Conservation (phyloP, 2,888 invertebrate genomes). For the Campoplex capitator region DNA sequence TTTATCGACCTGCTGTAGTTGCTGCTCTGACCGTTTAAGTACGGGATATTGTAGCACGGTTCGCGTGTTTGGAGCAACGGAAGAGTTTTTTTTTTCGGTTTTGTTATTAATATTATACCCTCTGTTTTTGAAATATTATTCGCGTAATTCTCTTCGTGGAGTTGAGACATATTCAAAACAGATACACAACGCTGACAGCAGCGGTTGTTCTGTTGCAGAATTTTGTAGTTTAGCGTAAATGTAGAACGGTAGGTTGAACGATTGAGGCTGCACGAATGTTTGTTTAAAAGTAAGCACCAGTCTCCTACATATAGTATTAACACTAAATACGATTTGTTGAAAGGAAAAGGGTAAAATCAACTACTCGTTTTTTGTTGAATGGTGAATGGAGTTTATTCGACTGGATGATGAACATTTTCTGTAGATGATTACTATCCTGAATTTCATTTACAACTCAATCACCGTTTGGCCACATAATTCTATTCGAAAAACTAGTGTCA, state of each 20-base stretch:
- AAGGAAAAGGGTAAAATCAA: too few species aligned
- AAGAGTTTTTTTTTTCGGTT: constrained; percentile 8
- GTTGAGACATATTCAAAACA: neutral
- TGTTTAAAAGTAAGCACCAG: too few species aligned
- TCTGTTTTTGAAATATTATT: neutral
- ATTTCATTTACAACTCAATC: too few species aligned
- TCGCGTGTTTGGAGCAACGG: constrained; percentile 38
- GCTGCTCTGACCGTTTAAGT: constrained; percentile 55
- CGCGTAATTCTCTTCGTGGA: neutral
- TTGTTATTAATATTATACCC: constrained; percentile 10
- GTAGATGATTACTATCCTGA: too few species aligned
- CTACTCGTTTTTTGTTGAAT: too few species aligned
- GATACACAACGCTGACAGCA: neutral
- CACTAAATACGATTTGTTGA: too few species aligned
- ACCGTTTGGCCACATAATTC: too few species aligned
- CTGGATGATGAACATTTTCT: too few species aligned
- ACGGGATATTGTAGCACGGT: constrained; percentile 30
- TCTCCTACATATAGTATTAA: neutral
- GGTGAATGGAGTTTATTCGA: too few species aligned
- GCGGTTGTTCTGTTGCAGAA: constrained; percentile 22
- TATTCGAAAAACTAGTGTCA: too few species aligned
- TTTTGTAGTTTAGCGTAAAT: constrained; percentile 28
- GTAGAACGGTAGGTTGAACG: neutral
- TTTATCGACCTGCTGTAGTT: constrained; percentile 66
- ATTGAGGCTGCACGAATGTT: constrained; percentile 12